These are phyloP conservation scores for Euzophera pinguis DNA, from an alignment of 2,888 invertebrate species.

Conservation along the genomic window DNA sequence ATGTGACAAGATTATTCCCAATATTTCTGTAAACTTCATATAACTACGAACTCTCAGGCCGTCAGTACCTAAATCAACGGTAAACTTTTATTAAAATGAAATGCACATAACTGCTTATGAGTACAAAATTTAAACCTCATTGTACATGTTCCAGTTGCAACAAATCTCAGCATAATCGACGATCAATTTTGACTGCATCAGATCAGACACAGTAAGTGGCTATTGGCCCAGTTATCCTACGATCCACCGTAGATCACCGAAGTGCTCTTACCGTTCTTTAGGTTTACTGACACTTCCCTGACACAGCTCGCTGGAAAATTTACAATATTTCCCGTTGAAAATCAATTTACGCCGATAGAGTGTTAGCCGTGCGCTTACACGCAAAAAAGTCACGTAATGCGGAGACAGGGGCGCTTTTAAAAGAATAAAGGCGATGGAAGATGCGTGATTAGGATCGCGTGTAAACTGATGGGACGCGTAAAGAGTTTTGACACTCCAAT, in stretches of 20 bases:
- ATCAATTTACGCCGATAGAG: constrained; percentile 65
- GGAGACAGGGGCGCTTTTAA: constrained; percentile 43
- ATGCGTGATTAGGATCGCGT: constrained; percentile 38
- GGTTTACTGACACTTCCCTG: constrained; percentile 38
- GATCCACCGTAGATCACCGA: constrained; percentile 4
- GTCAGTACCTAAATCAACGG: too few species aligned
- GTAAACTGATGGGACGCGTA: neutral
- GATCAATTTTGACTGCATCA: constrained; percentile 1
- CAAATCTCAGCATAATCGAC: constrained; percentile 4
- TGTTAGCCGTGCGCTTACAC: constrained; percentile 51
- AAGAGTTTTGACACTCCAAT: constrained; percentile 3
- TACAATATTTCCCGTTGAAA: constrained; percentile 64
- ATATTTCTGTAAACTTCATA: too few species aligned
- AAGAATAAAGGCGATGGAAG: constrained; percentile 47
- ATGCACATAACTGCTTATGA: too few species aligned
- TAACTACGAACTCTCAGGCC: too few species aligned
- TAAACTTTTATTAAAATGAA: too few species aligned
- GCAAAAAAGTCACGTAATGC: constrained; percentile 68
- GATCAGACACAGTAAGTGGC: constrained; percentile 10
- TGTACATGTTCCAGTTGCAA: too few species aligned
- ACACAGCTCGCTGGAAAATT: constrained; percentile 51
- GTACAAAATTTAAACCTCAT: too few species aligned
- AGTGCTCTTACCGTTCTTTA: constrained; percentile 28
- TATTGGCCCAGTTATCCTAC: constrained; percentile 16
- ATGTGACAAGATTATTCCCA: too few species aligned